These are phyloP conservation scores for Penaeus chinensis DNA, from an alignment of 1,140 invertebrate species.

Conservation along the genomic window DNA sequence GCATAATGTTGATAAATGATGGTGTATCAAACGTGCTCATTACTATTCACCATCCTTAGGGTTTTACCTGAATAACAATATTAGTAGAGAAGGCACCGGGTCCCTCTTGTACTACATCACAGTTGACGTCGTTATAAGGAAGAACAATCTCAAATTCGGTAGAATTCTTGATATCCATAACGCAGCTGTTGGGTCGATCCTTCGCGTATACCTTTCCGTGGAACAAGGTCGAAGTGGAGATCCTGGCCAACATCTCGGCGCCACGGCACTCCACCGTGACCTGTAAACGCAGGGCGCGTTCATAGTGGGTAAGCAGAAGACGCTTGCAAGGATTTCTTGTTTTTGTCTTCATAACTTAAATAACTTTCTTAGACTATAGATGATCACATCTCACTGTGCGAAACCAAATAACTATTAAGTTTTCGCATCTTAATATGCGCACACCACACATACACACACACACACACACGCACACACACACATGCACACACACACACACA, in stretches of 20 bases:
- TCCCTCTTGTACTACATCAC: conserved; percentile 72
- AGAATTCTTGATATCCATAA: conserved; percentile 84
- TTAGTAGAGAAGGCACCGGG: conserved; percentile 64
- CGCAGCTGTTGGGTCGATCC: conserved; percentile 84
- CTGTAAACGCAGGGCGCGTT: conserved; percentile 5
- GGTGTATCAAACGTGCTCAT: background rate
- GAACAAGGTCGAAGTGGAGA: conserved; percentile 91
- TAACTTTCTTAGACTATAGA: too few relatives aligned
- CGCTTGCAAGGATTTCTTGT: too few relatives aligned
- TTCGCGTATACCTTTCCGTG: conserved; percentile 83
- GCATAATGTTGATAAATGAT: background rate
- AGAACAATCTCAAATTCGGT: conserved; percentile 89
- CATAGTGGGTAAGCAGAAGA: too few relatives aligned
- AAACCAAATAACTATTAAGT: too few relatives aligned
- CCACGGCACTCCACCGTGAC: conserved; percentile 84
- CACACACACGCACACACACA: too few relatives aligned
- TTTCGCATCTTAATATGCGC: too few relatives aligned
- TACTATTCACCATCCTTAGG: background rate
- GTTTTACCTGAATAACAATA: conserved; percentile 64
- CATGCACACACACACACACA: too few relatives aligned
- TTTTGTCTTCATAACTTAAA: too few relatives aligned
- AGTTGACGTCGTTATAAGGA: conserved; percentile 92
- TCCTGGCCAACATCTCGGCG: conserved; percentile 91
- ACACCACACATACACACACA: too few relatives aligned
- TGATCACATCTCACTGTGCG: too few relatives aligned